These are phyloP conservation scores for Seira ritae DNA, from an alignment of 2,888 invertebrate species.

Conservation along the genomic window DNA sequence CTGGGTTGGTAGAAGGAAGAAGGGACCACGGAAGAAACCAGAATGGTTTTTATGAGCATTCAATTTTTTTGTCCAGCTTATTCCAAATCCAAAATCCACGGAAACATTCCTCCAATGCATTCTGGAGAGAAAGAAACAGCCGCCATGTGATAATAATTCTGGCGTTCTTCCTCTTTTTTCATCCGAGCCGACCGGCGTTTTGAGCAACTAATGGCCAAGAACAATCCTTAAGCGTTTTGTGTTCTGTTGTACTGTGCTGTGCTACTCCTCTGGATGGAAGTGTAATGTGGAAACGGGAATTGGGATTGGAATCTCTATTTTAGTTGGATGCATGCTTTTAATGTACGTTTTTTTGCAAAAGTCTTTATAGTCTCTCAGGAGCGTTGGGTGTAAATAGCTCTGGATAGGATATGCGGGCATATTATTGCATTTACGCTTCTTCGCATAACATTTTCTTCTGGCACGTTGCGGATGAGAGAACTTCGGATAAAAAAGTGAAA, in stretches of 20 bases:
- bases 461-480: background rate
- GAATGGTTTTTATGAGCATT: slow-evolving; percentile 26
- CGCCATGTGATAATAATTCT: slow-evolving; percentile 2
- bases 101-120: background rate
- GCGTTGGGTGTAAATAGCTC: slow-evolving; percentile 55
- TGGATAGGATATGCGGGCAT: slow-evolving; percentile 33
- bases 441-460: too few species aligned
- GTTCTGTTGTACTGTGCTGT: background rate
- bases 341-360: background rate
- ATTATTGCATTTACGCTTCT: slow-evolving; percentile 56
- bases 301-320: slow-evolving; percentile 33
- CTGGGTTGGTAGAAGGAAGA: background rate
- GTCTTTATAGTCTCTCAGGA: slow-evolving; percentile 34
- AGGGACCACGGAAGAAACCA: background rate
- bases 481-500: too few species aligned
- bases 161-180: background rate
- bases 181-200: background rate
- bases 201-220: slow-evolving; percentile 6
- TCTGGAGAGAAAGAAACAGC: background rate
- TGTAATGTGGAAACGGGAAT: slow-evolving; percentile 24
- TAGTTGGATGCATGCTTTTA: slow-evolving; percentile 4
- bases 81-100: slow-evolving; percentile 11
- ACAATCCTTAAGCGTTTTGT: background rate
- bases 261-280: too few species aligned
- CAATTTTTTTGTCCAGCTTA: slow-evolving; percentile 39